Conservation (phyloP, 2,888 invertebrate genomes). For the Eupithecia pulchellata region DNA sequence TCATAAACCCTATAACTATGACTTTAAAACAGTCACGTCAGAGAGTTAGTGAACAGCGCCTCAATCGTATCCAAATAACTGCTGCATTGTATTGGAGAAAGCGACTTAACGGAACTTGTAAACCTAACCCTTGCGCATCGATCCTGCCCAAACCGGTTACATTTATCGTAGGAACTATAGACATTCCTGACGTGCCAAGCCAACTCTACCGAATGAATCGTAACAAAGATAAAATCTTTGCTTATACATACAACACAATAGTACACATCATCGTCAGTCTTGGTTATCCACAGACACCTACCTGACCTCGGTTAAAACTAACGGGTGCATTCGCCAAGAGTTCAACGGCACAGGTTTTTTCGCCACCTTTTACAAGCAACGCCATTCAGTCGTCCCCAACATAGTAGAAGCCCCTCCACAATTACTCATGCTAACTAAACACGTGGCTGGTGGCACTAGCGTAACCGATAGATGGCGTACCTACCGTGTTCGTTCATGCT, state of each 20-base stretch:
- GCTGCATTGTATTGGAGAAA: conserved; percentile 16
- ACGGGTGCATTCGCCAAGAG: conserved; percentile 76
- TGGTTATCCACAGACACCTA: conserved; percentile 49
- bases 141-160: conserved; percentile 1
- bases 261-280: conserved; percentile 25
- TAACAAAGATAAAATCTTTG: conserved; percentile 29
- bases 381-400: conserved; percentile 46
- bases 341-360: conserved; percentile 77
- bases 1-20: neutral
- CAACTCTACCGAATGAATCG: conserved; percentile 10
- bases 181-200: neutral
- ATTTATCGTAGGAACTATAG: conserved; percentile 9
- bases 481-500: neutral
- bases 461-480: conserved; percentile 34
- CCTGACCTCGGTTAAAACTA: conserved; percentile 80
- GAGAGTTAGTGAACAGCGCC: neutral
- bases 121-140: neutral
- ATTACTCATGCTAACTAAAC: conserved; percentile 28
- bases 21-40: neutral
- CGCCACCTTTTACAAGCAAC: conserved; percentile 65
- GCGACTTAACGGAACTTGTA: conserved; percentile 43
- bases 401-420: conserved; percentile 17
- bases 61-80: conserved; percentile 6
- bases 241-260: conserved; percentile 54
- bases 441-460: conserved; percentile 27